These are phyloP conservation scores for Antechinus stuartii DNA, from an alignment of 2,113 vertebrate genomes.

Conservation along the genomic window DNA sequence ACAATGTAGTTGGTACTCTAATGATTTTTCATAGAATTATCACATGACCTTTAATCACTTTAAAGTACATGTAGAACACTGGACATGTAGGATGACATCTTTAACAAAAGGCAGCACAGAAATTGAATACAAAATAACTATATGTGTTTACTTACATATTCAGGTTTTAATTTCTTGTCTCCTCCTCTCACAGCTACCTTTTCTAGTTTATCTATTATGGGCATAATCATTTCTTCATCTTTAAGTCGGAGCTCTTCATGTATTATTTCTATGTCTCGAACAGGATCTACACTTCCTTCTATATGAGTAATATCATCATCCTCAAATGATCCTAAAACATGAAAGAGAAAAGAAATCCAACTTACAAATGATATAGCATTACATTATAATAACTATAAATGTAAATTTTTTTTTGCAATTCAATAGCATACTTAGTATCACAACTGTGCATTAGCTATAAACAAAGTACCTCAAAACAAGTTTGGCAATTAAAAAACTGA, in stretches of 20 bases:
- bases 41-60: slow-evolving; percentile 86
- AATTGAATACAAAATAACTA: not conserved
- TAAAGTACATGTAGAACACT: slow-evolving; percentile 82
- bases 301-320: slow-evolving; percentile 98
- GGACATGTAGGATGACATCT: slow-evolving; percentile 70
- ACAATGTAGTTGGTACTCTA: slow-evolving; percentile 89
- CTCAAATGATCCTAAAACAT: slow-evolving; percentile 93
- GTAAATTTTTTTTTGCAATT: slow-evolving; percentile 30
- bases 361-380: slow-evolving; percentile 35
- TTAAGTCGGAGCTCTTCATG: slow-evolving; percentile 97
- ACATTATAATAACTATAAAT: slow-evolving; percentile 39
- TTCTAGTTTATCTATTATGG: slow-evolving; percentile 96
- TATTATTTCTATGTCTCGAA: slow-evolving; percentile 94
- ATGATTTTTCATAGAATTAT: slow-evolving; percentile 89
- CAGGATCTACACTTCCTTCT: slow-evolving; percentile 96
- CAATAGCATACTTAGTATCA: slow-evolving; percentile 18
- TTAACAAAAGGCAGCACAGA: slow-evolving; percentile 3
- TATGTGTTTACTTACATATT: slow-evolving; percentile 93
- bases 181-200: slow-evolving; percentile 94
- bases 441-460: slow-evolving; percentile 46
- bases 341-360: slow-evolving; percentile 69
- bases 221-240: slow-evolving; percentile 93
- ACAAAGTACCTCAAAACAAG: slow-evolving; percentile 50
- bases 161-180: slow-evolving; percentile 95
- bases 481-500: slow-evolving; percentile 63